Base-by-base conservation (phyloP, 1,140 invertebrate genomes). In the Homarus americanus region DNA sequence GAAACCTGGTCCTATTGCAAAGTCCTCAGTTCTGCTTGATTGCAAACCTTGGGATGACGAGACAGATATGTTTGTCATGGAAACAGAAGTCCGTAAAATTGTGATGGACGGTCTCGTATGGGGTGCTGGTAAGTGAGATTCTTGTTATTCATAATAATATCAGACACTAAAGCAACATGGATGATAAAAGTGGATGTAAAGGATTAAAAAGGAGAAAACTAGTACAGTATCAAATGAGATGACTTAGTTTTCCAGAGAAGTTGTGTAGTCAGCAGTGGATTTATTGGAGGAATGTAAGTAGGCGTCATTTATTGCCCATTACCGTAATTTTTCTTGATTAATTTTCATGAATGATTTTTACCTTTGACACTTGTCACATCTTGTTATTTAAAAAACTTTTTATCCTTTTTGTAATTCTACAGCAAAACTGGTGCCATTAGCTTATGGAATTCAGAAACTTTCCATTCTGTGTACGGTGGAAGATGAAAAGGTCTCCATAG, bases 41-140 rank as follows among this genome's bases (percentile, higher is more conserved):
- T 97, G 99, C 2, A 99, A 99, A 94, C 98, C 98, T 32, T 99
- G 98, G 98, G 98, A 99, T 95, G 98, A 99, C 95, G 97, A 98
- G 94, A 99, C 98, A 79, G 97, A 99, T 93, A 98, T 99, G 97
- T 96, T 96, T 93, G 96, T 96, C 94, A 96, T 99, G 96, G 98
- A 99, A 94, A 95, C 96, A 24, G 94, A 95, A 93, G 98, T 99
- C 0, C 95, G 98, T 92, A 95, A 96, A 82, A 97, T 99, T 93
- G 95, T 95, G 93, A 97, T 96, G 95, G 98, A 99, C 93, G 98
- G 98, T 93, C 96, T 99, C 32, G 93, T 99, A n/a, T 99, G 98
- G 98, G 98, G 98, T 93, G 97, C 97, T 73, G 95, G 96, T 93
- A 41, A 87, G 92, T 91, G 1, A 10, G 24, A 38, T 17, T 28